Base-by-base conservation (phyloP, 2,888 invertebrate genomes). In the Clivina fossor region DNA sequence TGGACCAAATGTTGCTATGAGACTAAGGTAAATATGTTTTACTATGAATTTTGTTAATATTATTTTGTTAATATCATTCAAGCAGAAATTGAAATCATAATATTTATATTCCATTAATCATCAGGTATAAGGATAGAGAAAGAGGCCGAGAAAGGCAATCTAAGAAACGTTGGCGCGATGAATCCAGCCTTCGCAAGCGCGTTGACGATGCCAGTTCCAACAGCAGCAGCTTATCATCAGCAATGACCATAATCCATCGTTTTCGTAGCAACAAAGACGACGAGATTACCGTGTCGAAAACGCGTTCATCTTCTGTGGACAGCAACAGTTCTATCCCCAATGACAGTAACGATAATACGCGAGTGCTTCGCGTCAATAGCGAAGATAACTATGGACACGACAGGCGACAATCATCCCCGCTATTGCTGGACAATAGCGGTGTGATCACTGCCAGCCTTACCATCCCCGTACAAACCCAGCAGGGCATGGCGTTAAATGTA, bases 371-470 rank as follows among this genome's bases (percentile, higher is more conserved):
- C 40, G 61, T 67, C 26, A 53, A 61, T 3, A 63, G 65, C 16
- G 66, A 66, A n/a, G 68, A 68, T 40, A 49, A 50, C 11, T 49
- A 55, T 20, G 40, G 32, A 1, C 61, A 63, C 16, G 71, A 60
- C 66, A 75, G 86, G 69, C 76, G 78, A 68, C 81, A 73, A 74
- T 85, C 80, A 63, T 81, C 75, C 65, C 86, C 74, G 63, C 82
- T 78, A 78, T 69, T 76, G 11, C 59, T 70, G 37, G 72, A 81
- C 67, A 78, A 80, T 68, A 74, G 74, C 64, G 82, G 82, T 61
- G 82, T 88, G 53, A 86, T 91, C 64, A 89, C 88, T 0, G 91
- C 90, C 1, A 89, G 88, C 60, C 78, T 91, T 28, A 88, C 88
- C 67, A 88, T 91, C 75, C 88, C 90, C 60, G 70, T 74, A 9